Evolutionary conservation across 2,113 vertebrate species (phyloP), one percentile per base, ranked within the genome.

Genomic region (Amphiprion percula): DNA sequence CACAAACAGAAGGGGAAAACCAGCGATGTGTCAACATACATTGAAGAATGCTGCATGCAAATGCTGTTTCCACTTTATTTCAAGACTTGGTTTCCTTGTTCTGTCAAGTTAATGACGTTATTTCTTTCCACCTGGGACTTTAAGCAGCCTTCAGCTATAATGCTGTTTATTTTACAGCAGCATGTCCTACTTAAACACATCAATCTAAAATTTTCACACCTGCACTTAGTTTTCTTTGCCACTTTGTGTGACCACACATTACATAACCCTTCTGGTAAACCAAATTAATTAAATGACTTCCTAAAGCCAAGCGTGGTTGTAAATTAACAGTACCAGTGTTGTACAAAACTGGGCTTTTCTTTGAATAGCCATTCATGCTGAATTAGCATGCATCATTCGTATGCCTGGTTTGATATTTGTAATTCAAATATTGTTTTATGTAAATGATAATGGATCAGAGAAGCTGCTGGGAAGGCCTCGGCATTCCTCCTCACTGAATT

Each of bases 401-500:
- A 44, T 14, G n/a, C 44, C 21, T 73, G 52, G 65, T 75, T 64
- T 74, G 33, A 59, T 52, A 67, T 78, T 65, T 77, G 6, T 21
- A 28, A 66, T 59, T 77, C 58, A 87, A 87, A 87, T 87, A 80
- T 89, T 89, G 58, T 82, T 80, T 83, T 65, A 89, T 84, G 82
- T 30, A 73, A 79, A 82, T 89, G 19, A 15, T 0, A 61, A 26
- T 30, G 26, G 52, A 75, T 72, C 65, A 81, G 68, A 82, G 65
- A 77, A 75, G 14, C 15, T 52, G 50, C 41, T 55, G 74, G 74
- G 67, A 79, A 58, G 56, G 59, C 47, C 49, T 30, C 33, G 8
- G 16, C 77, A 73, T 88, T 78, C 80, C 83, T 78, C 37, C 39
- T 39, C 21, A 11, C 46, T 71, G 71, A 75, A 75, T 79, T 6